Percentiles rank a stretch among this genome's conserved stretches.
Evolutionary conservation across 2,113 vertebrate species (phyloP).

Genomic region (Abramis brama): DNA sequence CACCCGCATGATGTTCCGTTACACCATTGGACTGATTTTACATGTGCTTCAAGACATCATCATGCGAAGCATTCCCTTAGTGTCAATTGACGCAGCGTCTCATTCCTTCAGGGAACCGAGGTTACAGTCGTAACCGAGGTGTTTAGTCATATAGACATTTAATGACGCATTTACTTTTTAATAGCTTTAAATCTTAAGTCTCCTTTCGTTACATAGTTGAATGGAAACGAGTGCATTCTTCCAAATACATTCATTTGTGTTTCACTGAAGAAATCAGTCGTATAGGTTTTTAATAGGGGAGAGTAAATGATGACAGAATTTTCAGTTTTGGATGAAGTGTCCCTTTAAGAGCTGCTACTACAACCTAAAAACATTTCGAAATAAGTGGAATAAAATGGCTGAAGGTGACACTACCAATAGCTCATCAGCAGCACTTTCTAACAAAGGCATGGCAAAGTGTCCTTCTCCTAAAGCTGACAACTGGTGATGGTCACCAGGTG

Average conservation of each 20-base stretch:
- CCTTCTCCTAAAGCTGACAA: constrained; percentile 81
- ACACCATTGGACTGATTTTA: too few relatives aligned
- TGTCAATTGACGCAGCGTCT: too few relatives aligned
- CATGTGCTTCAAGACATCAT: too few relatives aligned
- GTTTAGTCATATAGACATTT: not conserved
- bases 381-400: constrained; percentile 80
- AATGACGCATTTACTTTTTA: too few relatives aligned
- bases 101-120: too few relatives aligned
- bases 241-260: not conserved
- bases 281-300: not conserved
- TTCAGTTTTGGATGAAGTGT: not conserved
- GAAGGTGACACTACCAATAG: constrained; percentile 90
- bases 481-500: constrained; percentile 96
- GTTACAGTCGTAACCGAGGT: too few relatives aligned
- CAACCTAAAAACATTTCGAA: constrained; percentile 62
- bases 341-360: not conserved
- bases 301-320: not conserved
- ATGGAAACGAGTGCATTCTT: not conserved
- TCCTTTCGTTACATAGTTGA: not conserved
- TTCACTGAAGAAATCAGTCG: not conserved
- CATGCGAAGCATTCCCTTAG: too few relatives aligned
- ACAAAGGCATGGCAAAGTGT: constrained; percentile 80
- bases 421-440: constrained; percentile 80
- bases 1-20: too few relatives aligned
- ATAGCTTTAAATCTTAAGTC: not conserved